Evolutionary conservation across 2,888 invertebrate species (phyloP).

Genomic region (Cantharis flavilabris): DNA sequence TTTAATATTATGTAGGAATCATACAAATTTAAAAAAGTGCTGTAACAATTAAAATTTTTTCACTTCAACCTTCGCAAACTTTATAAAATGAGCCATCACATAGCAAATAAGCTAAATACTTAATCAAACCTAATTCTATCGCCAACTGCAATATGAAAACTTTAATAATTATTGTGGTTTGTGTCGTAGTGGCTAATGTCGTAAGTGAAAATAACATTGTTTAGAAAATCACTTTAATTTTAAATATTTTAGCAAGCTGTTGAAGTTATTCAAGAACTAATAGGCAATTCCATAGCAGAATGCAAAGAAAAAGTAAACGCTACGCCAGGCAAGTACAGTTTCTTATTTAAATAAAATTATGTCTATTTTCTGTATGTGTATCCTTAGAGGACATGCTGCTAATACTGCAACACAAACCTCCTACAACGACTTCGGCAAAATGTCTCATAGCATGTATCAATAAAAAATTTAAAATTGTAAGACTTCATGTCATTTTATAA

Average conservation of each 20-base stretch:
- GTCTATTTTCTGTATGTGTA: no score
- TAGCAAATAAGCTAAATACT: not conserved
- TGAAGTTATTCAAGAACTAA: not conserved
- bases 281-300: not conserved
- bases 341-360: not conserved
- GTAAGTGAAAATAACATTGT: not conserved
- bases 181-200: not conserved
- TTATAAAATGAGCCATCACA: not conserved
- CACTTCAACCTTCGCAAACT: not conserved
- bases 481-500: not conserved
- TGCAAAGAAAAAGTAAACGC: not conserved
- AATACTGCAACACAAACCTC: not conserved
- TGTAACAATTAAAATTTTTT: not conserved
- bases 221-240: not conserved
- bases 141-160: not conserved
- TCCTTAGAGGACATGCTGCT: not conserved
- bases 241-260: not conserved
- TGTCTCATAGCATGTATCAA: not conserved
- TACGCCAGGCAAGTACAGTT: not conserved
- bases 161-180: not conserved
- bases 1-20: no score
- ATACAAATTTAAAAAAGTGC: not conserved
- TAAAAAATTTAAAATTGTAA: not conserved
- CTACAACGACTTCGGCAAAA: not conserved
- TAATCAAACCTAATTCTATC: not conserved